Evolutionary conservation across 2,113 vertebrate genomes (phyloP), one percentile per base, ranked within the genome.

Genomic region (Hemiscyllium ocellatum): DNA sequence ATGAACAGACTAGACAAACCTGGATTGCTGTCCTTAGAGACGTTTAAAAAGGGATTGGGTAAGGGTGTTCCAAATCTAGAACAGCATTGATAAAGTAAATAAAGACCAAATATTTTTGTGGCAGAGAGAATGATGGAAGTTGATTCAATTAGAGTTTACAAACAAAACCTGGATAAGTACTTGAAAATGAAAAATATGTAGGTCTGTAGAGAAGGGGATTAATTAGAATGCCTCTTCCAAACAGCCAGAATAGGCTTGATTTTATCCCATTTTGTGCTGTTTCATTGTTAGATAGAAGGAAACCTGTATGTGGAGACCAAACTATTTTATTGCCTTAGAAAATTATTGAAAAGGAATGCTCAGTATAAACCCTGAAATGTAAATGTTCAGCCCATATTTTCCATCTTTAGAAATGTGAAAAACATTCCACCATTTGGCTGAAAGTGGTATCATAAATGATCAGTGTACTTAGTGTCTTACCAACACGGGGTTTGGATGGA

Each of bases 401-500:
- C 33, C 33, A 91, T n/a, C 65, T 66, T 93, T 68, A 33, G 61
- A 93, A 66, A 93, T 65, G 37, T 66, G 19, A 93, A 93, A 22
- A 15, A 65, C 19, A 91, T 93, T 68, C n/a, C 17, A 68, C 3
- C 89, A 68, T 37, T 37, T 66, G 6, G 22, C 33, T 93, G 19
- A 93, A 37, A 91, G 33, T 19, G 37, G 61, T n/a, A 33, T 66
- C n/a, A 37, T 37, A 3, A 93, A 37, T 65, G 0, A 90, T 61
- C 8, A 6, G 37, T 66, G 66, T 12, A 29, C 4, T 90, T 91
- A 91, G n/a, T 90, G 91, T 47, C 97, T 97, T 96, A 97, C 97
- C 0, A 97, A 94, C 95, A 96, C 68, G 96, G 97, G 83, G 95
- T 96, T 56, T 94, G 96, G 96, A 69, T 94, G 97, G 47, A 96